Percentiles rank a stretch among this genome's conserved stretches.
These are phyloP conservation scores for Lipophrys pholis DNA, from an alignment of 2,113 vertebrate species.

Conservation along the genomic window DNA sequence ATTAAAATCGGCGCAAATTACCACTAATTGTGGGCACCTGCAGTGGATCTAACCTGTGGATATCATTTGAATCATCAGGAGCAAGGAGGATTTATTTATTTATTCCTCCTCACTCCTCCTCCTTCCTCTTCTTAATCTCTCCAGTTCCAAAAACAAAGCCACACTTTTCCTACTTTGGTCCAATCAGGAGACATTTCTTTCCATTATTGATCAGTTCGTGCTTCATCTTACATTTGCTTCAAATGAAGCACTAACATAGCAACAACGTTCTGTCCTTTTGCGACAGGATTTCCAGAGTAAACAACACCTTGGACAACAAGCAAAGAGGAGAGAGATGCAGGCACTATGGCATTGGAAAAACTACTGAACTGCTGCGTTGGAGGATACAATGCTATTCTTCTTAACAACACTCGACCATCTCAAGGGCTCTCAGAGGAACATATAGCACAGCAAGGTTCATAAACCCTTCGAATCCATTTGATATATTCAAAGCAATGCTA, in stretches of 20 bases:
- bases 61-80: conserved; percentile 82
- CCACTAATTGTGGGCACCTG: conserved; percentile 90
- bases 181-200: neutral
- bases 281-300: neutral
- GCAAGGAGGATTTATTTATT: conserved; percentile 43
- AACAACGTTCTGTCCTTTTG: neutral
- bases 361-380: neutral
- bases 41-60: conserved; percentile 84
- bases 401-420: neutral
- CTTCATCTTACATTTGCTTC: neutral
- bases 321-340: neutral
- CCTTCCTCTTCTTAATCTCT: conserved; percentile 7
- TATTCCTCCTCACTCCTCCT: conserved; percentile 38
- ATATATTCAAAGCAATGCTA: too few relatives aligned
- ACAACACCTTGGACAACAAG: neutral
- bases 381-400: neutral
- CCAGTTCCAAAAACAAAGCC: conserved; percentile 17
- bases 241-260: neutral
- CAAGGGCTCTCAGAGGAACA: neutral
- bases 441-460: neutral
- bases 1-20: conserved; percentile 85
- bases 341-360: neutral
- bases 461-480: too few relatives aligned
- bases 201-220: neutral
- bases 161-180: conserved; percentile 4